phyloP scores from a whole-genome alignment of 2,888 invertebrate genomes.

The Schizaphis graminum region DNA sequence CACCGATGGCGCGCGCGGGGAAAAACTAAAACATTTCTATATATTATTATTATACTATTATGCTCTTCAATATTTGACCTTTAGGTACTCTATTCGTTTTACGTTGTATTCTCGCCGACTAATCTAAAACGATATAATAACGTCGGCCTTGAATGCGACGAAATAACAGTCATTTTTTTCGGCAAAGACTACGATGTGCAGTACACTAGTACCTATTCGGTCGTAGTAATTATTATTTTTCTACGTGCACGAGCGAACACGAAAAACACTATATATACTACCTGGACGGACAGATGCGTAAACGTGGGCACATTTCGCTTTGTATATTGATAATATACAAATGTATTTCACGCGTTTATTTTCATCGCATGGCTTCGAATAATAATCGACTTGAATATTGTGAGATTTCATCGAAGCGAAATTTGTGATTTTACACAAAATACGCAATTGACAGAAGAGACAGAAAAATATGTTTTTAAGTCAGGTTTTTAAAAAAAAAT shows the following conservation, averaged over 20 bases:
- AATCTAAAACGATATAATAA: background rate
- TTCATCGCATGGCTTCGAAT: background rate
- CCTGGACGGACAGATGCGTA: background rate
- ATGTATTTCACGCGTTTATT: background rate
- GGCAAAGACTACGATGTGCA: background rate
- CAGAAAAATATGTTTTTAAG: background rate
- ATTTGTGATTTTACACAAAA: background rate
- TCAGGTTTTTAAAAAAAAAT: background rate
- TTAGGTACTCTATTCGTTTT: constrained; percentile 12
- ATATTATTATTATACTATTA: background rate
- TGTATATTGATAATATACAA: background rate
- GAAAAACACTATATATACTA: background rate
- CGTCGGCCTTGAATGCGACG: constrained; percentile 32
- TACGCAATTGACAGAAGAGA: background rate
- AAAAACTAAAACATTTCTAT: constrained; percentile 34
- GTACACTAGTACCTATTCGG: background rate
- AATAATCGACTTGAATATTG: background rate
- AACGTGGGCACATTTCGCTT: background rate
- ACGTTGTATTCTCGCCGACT: background rate
- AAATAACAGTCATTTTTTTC: constrained; percentile 51
- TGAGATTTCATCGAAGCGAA: background rate
- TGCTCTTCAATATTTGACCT: constrained; percentile 40
- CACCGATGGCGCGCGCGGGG: background rate
- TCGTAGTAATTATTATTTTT: constrained; percentile 41
- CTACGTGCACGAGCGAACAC: constrained; percentile 37